A percentile compares a stretch with the other conserved stretches of the same genome.
Evolutionary conservation across 1,140 invertebrate genomes (phyloP).

Genomic region (Calycopis cecrops): DNA sequence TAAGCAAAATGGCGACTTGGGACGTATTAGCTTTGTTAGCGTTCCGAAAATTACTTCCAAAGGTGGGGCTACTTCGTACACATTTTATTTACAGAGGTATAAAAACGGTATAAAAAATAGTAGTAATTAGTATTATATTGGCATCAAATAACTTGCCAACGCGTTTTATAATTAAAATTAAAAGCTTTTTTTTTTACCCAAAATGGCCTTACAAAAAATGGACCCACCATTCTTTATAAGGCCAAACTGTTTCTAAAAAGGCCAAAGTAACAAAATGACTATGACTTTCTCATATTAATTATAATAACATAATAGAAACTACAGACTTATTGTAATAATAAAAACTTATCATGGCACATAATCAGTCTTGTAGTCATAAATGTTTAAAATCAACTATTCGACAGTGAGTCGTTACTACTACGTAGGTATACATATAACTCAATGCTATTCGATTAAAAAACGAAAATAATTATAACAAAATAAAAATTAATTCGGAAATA

Average conservation of each 20-base stretch:
- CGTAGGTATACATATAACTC: no score
- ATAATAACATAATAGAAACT: no score
- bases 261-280: conserved; percentile 20
- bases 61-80: no score
- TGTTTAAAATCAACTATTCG: conserved; percentile 22
- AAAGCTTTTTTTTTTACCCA: conserved; percentile 22
- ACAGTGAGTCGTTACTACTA: no score
- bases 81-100: no score
- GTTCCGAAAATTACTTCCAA: no score
- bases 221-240: conserved; percentile 24
- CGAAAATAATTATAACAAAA: conserved; percentile 17
- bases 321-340: conserved; percentile 17
- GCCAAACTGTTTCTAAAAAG: conserved; percentile 21
- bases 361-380: conserved; percentile 23
- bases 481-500: conserved; percentile 15
- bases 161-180: conserved; percentile 24
- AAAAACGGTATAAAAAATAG: no score
- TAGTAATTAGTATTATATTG: no score
- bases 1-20: no score
- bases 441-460: conserved; percentile 15
- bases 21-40: no score
- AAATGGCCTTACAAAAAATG: conserved; percentile 27
- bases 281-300: conserved; percentile 23
- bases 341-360: conserved; percentile 23
- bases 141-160: conserved; percentile 23